Conservation (phyloP, 2,888 invertebrate genomes). For the Sturmia bella region DNA sequence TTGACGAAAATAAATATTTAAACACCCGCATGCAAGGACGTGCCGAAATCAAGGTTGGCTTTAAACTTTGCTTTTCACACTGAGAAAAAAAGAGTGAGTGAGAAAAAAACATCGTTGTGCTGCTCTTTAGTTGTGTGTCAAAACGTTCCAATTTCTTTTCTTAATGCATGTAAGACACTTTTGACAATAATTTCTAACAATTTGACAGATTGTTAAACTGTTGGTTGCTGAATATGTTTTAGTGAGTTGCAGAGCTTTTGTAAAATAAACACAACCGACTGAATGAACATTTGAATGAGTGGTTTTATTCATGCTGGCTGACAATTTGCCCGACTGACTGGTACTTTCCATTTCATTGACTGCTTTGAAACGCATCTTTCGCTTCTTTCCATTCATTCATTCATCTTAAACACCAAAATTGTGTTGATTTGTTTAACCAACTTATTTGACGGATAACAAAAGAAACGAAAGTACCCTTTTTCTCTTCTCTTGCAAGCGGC, state of each 20-base stretch:
- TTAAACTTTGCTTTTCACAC: too few species aligned
- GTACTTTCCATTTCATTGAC: constrained; percentile 68
- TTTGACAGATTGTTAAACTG: constrained; percentile 68
- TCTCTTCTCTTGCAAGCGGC: neutral
- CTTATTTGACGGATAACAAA: constrained; percentile 45
- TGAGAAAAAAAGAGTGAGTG: constrained; percentile 1
- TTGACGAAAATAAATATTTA: constrained; percentile 50
- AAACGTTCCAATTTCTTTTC: constrained; percentile 36
- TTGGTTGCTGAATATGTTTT: constrained; percentile 55
- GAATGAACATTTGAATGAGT: constrained; percentile 49
- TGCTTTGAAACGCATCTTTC: constrained; percentile 38
- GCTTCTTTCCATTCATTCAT: too few species aligned
- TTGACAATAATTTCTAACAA: constrained; percentile 63
- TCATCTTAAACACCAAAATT: constrained; percentile 32
- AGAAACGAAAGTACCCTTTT: constrained; percentile 46
- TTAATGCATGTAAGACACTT: constrained; percentile 62
- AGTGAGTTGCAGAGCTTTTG: constrained; percentile 48
- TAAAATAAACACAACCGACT: constrained; percentile 16
- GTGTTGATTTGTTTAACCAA: constrained; percentile 58
- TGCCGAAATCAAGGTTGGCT: constrained; percentile 64
- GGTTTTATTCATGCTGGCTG: constrained; percentile 63
- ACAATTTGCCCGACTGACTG: constrained; percentile 39
- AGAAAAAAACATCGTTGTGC: constrained; percentile 33
- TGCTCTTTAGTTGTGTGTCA: constrained; percentile 13
- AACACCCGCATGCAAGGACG: constrained; percentile 69